Conservation (phyloP, 2,113 vertebrate genomes). For the Odobenus rosmarus region DNA sequence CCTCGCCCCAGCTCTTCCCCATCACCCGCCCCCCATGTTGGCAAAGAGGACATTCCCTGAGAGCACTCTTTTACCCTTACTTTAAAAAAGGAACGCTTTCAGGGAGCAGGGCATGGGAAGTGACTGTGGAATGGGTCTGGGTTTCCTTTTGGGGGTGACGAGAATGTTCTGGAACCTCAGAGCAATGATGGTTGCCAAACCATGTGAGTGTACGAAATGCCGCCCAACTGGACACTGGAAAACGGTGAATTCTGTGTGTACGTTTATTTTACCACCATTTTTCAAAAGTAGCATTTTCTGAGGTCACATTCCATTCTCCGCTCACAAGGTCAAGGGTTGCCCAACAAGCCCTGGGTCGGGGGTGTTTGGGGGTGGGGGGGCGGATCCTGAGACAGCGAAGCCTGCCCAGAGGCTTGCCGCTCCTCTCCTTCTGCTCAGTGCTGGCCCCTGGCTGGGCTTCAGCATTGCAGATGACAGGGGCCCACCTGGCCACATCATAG, state of each 20-base stretch:
- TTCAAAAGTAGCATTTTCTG: background rate
- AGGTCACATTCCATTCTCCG: background rate
- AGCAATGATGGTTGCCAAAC: rapidly evolving
- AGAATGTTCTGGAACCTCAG: background rate
- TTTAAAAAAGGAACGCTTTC: background rate
- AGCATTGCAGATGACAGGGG: rapidly evolving
- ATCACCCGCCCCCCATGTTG: rapidly evolving
- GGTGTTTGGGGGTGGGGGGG: background rate
- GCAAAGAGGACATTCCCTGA: background rate
- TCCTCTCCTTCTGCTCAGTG: rapidly evolving
- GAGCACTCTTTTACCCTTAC: background rate
- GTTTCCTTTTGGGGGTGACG: background rate
- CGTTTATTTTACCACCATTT: background rate
- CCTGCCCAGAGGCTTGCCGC: background rate
- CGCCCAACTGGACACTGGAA: background rate
- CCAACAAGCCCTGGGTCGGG: rapidly evolving
- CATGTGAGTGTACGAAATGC: rapidly evolving
- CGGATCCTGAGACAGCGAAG: rapidly evolving
- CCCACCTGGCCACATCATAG: background rate
- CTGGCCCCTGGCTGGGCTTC: background rate
- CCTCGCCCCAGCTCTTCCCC: background rate
- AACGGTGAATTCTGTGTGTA: background rate
- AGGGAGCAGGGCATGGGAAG: background rate
- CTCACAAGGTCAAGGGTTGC: background rate
- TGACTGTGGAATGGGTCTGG: background rate